Evolutionary conservation across 2,888 invertebrate species (phyloP).

Genomic region (Ennomos fuscantarius): DNA sequence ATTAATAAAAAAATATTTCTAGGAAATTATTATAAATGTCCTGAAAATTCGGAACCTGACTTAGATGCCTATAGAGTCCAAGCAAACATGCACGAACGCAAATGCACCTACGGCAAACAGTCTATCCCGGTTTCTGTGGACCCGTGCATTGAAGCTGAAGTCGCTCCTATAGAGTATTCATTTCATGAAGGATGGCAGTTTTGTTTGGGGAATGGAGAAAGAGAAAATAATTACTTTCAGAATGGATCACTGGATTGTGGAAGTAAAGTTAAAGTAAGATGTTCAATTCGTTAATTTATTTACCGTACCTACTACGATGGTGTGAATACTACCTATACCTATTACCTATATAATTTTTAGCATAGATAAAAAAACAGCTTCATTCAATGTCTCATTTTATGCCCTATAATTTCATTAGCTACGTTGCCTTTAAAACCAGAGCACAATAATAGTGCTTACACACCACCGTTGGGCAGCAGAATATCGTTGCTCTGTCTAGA

Average conservation of each 20-base stretch:
- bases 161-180: slow-evolving; percentile 77
- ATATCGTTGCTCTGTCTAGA: too few relatives aligned
- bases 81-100: slow-evolving; percentile 77
- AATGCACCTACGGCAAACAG: slow-evolving; percentile 67
- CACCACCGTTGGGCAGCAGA: too few relatives aligned
- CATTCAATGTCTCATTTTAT: too few relatives aligned
- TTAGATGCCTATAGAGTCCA: slow-evolving; percentile 71
- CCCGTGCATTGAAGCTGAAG: slow-evolving; percentile 79
- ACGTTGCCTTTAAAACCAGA: too few relatives aligned
- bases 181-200: slow-evolving; percentile 82
- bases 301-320: too few relatives aligned
- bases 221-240: slow-evolving; percentile 76
- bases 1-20: slow-evolving; percentile 16
- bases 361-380: too few relatives aligned
- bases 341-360: too few relatives aligned
- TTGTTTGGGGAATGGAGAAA: slow-evolving; percentile 76
- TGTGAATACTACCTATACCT: too few relatives aligned
- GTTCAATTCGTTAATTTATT: not conserved
- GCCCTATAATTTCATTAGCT: too few relatives aligned
- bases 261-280: slow-evolving; percentile 71
- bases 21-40: slow-evolving; percentile 76
- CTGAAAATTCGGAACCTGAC: slow-evolving; percentile 74
- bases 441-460: too few relatives aligned
- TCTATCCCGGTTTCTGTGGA: slow-evolving; percentile 66
- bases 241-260: slow-evolving; percentile 80